Evolutionary conservation across 2,888 invertebrate species (phyloP).

Genomic region (Dorcus parallelipipedus): DNA sequence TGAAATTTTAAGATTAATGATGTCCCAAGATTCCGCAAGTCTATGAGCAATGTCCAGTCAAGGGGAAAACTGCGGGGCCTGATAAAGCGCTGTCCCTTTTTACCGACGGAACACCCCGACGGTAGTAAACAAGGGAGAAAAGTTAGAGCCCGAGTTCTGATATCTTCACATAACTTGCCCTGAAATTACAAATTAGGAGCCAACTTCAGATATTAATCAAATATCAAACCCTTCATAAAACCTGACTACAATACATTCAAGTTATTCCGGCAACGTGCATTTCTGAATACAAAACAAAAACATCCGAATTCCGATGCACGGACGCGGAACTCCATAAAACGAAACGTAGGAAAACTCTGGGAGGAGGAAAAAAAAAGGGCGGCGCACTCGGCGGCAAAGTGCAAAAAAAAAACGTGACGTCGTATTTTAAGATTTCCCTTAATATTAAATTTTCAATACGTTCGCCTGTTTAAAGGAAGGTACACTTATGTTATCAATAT

Average conservation of each 20-base stretch:
- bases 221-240: slow-evolving; percentile 2
- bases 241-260: too few relatives aligned
- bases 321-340: slow-evolving; percentile 7
- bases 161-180: slow-evolving; percentile 24
- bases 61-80: slow-evolving; percentile 21
- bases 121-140: slow-evolving; percentile 22
- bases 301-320: too few relatives aligned
- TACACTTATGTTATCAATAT: slow-evolving; percentile 25
- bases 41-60: slow-evolving; percentile 23
- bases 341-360: slow-evolving; percentile 12
- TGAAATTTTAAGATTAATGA: slow-evolving; percentile 29
- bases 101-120: slow-evolving; percentile 8
- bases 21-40: slow-evolving; percentile 19
- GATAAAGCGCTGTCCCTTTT: slow-evolving; percentile 21
- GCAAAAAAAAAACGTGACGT: slow-evolving; percentile 23
- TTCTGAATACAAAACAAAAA: too few relatives aligned
- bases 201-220: slow-evolving; percentile 26
- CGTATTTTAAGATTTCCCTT: slow-evolving; percentile 27
- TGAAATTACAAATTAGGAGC: slow-evolving; percentile 27
- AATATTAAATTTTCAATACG: slow-evolving; percentile 30
- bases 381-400: slow-evolving; percentile 8
- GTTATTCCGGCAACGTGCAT: too few relatives aligned
- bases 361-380: slow-evolving; percentile 3
- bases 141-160: slow-evolving; percentile 20
- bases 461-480: slow-evolving; percentile 11